Evolutionary conservation across 30 jellyfish, hydroid and myxozoan species (phyloP).

Genomic region (Aurelia coerulea): DNA sequence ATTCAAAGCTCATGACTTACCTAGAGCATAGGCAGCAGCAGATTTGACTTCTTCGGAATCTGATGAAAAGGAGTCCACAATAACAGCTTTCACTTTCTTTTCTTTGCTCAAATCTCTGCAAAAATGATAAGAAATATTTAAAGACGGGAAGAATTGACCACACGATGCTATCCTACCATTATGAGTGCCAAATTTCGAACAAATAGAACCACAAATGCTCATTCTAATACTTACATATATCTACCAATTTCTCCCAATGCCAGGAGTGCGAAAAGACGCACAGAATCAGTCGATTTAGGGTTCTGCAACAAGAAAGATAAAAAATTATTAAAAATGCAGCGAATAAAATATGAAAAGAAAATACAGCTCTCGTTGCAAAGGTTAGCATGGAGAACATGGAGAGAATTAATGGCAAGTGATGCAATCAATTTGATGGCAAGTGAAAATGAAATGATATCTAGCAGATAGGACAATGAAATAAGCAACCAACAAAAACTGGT

Average conservation of each 20-base stretch:
- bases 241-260: slow-evolving; percentile 97
- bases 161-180: no score
- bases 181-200: no score
- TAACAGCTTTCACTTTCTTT: slow-evolving; percentile 75
- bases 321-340: no score
- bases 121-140: not conserved
- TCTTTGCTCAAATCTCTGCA: slow-evolving; percentile 85
- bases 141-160: not conserved
- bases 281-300: slow-evolving; percentile 82
- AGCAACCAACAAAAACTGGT: no score
- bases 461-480: no score
- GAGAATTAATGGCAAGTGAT: no score
- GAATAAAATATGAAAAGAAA: not conserved
- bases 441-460: no score
- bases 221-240: slow-evolving; percentile 68
- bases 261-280: slow-evolving; percentile 80
- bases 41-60: slow-evolving; percentile 94
- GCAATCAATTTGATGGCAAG: no score
- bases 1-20: slow-evolving; percentile 17
- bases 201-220: no score
- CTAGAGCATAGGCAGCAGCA: slow-evolving; percentile 96
- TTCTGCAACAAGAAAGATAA: slow-evolving; percentile 35
- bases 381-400: no score
- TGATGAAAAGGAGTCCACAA: slow-evolving; percentile 78
- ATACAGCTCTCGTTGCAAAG: not conserved